A percentile compares a stretch with the other conserved stretches of the same genome.
phyloP scores from a whole-genome alignment of 1,140 invertebrate genomes.

The Wiebesia pumilae region DNA sequence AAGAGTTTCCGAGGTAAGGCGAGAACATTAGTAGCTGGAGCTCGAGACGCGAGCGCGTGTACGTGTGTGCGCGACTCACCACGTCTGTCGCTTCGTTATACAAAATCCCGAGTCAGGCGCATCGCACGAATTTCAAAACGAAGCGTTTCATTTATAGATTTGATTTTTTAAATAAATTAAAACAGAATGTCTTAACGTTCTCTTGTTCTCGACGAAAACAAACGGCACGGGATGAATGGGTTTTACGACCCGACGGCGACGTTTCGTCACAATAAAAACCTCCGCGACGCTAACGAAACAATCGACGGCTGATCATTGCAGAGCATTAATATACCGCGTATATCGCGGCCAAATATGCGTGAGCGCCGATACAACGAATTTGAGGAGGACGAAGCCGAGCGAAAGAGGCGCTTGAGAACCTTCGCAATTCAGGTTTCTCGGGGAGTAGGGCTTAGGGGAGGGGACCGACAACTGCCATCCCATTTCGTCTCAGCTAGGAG shows the following conservation, averaged over 20 bases:
- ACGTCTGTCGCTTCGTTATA: too few relatives aligned
- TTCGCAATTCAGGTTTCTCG: conserved; percentile 69
- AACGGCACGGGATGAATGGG: background rate
- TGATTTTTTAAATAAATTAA: background rate
- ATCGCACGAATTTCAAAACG: background rate
- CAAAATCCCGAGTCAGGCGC: too few relatives aligned
- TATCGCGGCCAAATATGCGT: too few relatives aligned
- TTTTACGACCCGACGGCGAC: background rate
- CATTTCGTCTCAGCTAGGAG: background rate
- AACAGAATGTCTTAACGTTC: too few relatives aligned
- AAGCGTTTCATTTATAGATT: background rate
- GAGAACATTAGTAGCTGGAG: too few relatives aligned
- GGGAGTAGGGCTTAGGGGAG: background rate
- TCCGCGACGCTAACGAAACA: background rate
- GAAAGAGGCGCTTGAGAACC: conserved; percentile 68
- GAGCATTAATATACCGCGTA: too few relatives aligned
- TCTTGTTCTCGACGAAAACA: background rate
- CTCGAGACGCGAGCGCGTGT: too few relatives aligned
- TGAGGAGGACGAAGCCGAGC: background rate
- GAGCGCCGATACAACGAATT: background rate
- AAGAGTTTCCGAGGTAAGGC: too few relatives aligned
- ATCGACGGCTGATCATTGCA: background rate
- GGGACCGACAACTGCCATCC: background rate
- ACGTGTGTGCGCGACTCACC: too few relatives aligned
- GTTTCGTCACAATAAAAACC: background rate